Evolutionary conservation across 2,888 invertebrate genomes (phyloP).

Genomic region (Melanotus villosus): DNA sequence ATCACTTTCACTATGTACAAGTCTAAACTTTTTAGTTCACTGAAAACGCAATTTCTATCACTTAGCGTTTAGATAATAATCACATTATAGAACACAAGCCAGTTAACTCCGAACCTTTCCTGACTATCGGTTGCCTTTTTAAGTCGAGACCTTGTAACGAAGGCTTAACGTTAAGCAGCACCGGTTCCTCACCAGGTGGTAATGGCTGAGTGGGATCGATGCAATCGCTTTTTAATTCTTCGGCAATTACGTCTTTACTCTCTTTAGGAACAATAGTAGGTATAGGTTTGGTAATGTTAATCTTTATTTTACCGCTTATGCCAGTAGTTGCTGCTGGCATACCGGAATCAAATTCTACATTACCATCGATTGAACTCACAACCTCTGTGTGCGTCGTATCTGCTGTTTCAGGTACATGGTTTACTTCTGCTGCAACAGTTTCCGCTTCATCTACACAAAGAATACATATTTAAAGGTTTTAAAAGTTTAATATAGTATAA

Average conservation of each 20-base stretch:
- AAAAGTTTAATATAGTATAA: no score
- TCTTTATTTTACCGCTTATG: slow-evolving; percentile 78
- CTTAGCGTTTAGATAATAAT: slow-evolving; percentile 56
- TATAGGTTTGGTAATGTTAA: slow-evolving; percentile 84
- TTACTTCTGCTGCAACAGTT: slow-evolving; percentile 49
- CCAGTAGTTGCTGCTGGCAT: slow-evolving; percentile 60
- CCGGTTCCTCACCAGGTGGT: slow-evolving; percentile 72
- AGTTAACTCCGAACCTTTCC: slow-evolving; percentile 85
- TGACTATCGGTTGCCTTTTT: slow-evolving; percentile 79
- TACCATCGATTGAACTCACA: slow-evolving; percentile 83
- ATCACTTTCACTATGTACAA: slow-evolving; percentile 7
- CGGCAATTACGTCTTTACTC: slow-evolving; percentile 58
- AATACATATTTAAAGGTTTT: no score
- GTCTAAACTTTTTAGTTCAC: neutral
- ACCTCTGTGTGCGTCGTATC: slow-evolving; percentile 73
- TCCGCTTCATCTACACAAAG: slow-evolving; percentile 31
- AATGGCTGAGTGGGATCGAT: slow-evolving; percentile 70
- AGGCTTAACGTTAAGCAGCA: slow-evolving; percentile 76
- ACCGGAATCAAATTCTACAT: slow-evolving; percentile 72
- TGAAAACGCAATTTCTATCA: neutral
- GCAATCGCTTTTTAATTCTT: slow-evolving; percentile 32
- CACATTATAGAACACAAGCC: slow-evolving; percentile 91
- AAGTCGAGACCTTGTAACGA: slow-evolving; percentile 77
- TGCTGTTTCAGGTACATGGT: slow-evolving; percentile 55
- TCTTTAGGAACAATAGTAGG: slow-evolving; percentile 69